Base-by-base conservation (phyloP, 2,113 vertebrate species). In the Gracilinanus agilis region DNA sequence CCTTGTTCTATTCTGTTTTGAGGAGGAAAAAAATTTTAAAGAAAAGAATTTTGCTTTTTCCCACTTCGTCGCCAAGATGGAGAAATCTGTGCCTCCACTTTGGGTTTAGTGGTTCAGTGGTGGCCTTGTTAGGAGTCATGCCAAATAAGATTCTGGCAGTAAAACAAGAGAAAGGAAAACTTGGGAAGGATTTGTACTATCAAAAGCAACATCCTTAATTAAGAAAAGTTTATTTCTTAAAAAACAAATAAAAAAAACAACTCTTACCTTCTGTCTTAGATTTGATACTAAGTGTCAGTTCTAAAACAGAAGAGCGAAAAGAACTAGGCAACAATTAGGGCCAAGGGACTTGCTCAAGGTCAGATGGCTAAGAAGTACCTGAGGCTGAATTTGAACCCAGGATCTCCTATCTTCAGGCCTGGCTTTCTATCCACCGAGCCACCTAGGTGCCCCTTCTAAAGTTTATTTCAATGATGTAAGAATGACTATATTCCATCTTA, bases 11-110 rank as follows among this genome's bases (percentile, higher is more conserved):
- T 93, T 93, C 90, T 54, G 90, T 92, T 96, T 88, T 19, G 54
- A 55, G 83, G 25, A 91, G 92, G 67, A 96, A 96, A 95, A 91
- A 96, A 96, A 97, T 96, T 91, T 5, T 55, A 96, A 29, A 92
- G 92, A 96, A 90, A 90, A 55, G 55, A 93, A 94, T 95, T 93
- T 91, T 53, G 49, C 89, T 92, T 90, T 83, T 92, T 91, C 49
- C 95, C 88, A 94, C 44, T 55, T 24, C 89, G 13, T 97, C 54
- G 44, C 44, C 92, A 56, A 88, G 94, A 94, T 40, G 90, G 55
- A 91, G 56, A 96, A 93, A 95, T 92, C 89, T 90, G 53, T 83
- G 90, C 49, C 83, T 96, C 94, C 89, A 89, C 95, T 93, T 90
- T 95, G 88, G 94, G 94, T 75, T 91, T 93, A 95, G 91, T 93